Base-by-base conservation (phyloP, 2,888 invertebrate genomes). In the Torymus tubicola region DNA sequence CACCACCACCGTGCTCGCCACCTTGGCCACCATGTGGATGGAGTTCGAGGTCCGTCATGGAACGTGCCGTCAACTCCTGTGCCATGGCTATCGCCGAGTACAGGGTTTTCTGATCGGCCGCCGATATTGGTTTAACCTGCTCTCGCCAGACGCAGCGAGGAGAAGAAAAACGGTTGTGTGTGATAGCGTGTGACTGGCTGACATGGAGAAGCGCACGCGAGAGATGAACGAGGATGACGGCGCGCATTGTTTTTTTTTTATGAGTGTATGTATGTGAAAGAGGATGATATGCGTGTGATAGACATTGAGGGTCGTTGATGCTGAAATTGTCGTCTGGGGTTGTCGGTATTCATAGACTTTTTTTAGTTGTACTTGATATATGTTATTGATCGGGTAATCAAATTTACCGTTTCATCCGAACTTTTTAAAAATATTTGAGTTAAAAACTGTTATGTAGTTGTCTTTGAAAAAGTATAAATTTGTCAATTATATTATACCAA, bases 81-180 rank as follows among this genome's bases (percentile, higher is more conserved):
- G 98, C 98, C 92, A 98, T 93, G 73, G 97, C 97, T 82, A 98
- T 97, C 0, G 98, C 98, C 21, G 96, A 96, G 86, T 98, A 97
- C 81, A 99, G 92, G 11, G 97, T 96, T 90, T 95, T 96, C 90
- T 97, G 95, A 88, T 98, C 98, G 81, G 97, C 95, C 0, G 97
- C 96, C 13, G 98, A 98, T 92, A 99, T 98, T 2, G 96, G 97
- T 90, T 98, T 98, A 88, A 98, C 96, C 92, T 92, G 85, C 71
- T 65, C 68, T 42, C 53, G 24, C 67, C 58, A 16, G 65, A 58
- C 63, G 63, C 64, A 53, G 13, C 74, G 68, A 73, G 61, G 57
- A 74, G 18, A 75, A 75, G 31, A 70, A 63, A 31, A 70, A 52
- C 16, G 64, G 42, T 42, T 42, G 42, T 42, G 42, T 42, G 42